These are phyloP conservation scores for Ianthella basta DNA, from an alignment of 37 sponge, comb jelly and placozoan species.

Conservation along the genomic window DNA sequence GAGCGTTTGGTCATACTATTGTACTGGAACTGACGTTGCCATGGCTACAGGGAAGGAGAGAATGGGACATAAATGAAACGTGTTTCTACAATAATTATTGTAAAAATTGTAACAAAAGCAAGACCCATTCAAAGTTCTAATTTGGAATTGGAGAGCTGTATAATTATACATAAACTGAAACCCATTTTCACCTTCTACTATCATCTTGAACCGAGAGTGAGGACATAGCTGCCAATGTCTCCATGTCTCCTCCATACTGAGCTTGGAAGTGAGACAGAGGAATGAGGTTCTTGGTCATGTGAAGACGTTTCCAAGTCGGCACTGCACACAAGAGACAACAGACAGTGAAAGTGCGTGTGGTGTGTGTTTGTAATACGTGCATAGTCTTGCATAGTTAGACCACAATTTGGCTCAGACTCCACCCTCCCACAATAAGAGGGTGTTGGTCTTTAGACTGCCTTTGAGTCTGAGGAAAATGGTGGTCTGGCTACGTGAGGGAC, in stretches of 20 bases:
- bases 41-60: too few species aligned
- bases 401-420: too few species aligned
- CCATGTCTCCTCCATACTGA: conserved; percentile 4
- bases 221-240: conserved; percentile 6
- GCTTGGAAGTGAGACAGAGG: conserved; percentile 14
- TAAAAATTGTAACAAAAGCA: neutral
- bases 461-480: too few species aligned
- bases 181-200: neutral
- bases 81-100: neutral
- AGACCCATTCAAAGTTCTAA: too few species aligned
- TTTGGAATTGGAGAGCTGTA: neutral
- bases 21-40: too few species aligned
- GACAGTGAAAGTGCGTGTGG: neutral
- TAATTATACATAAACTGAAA: neutral
- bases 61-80: neutral
- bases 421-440: too few species aligned
- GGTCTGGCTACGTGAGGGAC: too few species aligned
- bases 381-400: too few species aligned
- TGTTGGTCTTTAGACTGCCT: too few species aligned
- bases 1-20: too few species aligned
- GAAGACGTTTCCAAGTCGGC: neutral
- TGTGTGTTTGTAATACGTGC: too few species aligned
- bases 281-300: conserved; percentile 7
- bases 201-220: conserved; percentile 10
- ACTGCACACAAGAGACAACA: neutral